Evolutionary conservation across 2,797 vertebrate genomes (phyloP), one percentile per base, ranked within the genome.

Genomic region (Hyperoplus lanceolatus): DNA sequence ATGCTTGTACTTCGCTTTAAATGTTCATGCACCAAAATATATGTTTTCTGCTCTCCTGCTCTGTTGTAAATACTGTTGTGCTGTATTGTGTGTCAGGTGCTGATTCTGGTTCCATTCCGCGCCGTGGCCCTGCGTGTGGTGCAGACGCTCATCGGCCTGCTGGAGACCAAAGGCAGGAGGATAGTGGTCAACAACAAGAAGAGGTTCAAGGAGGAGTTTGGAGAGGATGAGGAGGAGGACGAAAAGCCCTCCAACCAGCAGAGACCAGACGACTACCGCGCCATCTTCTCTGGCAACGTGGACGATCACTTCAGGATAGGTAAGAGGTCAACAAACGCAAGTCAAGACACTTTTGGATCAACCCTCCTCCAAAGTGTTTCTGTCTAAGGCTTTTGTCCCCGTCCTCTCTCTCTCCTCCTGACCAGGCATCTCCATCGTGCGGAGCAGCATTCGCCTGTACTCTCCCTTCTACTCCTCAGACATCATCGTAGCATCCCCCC

Each of bases 251-350:
- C 96, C 53, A 97, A 94, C 82, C 92, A 96, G 83, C 95, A 93
- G 83, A 95, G 97, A 81, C 98, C 98, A 1, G 98, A 99, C 4
- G 98, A 99, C 89, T 99, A 98, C 56, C 95, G 96, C 59, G 96
- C 97, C 0, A 63, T 97, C 50, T 99, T 99, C 91, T 94, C 96
- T 3, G 98, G 98, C 79, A 99, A 99, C 71, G 96, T 98, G 4
- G 98, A 99, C 10, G 98, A 99, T 89, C 98, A 99, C 91, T 99
- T 99, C 92, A 96, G 97, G 87, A 97, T 99, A 42, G 98, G 98
- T 99, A 74, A 29, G 4, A 3, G 4, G 41, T 48, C 1, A 49
- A 55, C 50, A 12, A 73, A 49, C 42, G 8, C 0, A 71, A 9
- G 6, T 10, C 11, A 2, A 7, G 5, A 11, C 2, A 5, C 6